Percentiles rank a stretch among this genome's conserved stretches.
phyloP scores from a whole-genome alignment of 2,888 invertebrate species.

The Drosophila maculinotata region DNA sequence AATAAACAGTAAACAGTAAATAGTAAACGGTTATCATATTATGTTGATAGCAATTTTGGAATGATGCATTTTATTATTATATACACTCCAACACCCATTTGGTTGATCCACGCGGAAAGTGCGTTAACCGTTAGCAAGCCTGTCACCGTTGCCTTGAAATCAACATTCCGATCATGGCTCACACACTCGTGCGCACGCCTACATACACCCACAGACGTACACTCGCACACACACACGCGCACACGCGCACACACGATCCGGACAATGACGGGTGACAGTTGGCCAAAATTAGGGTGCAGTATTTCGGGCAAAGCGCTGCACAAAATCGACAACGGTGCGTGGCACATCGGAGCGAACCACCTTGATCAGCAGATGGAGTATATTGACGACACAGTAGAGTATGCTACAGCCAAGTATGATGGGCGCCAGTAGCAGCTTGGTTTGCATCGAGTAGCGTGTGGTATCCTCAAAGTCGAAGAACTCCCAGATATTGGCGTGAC shows the following conservation, averaged over 20 bases:
- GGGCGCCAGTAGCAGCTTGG: slow-evolving; percentile 72
- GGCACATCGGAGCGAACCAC: slow-evolving; percentile 67
- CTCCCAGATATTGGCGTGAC: slow-evolving; percentile 63
- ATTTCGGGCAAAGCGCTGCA: slow-evolving; percentile 40
- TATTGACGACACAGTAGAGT: slow-evolving; percentile 59
- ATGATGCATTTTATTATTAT: neutral
- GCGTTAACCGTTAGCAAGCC: slow-evolving; percentile 8
- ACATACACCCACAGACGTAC: neutral
- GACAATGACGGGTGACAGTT: too few relatives aligned
- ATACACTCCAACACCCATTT: slow-evolving; percentile 4
- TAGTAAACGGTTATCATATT: slow-evolving; percentile 1
- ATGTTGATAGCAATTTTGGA: slow-evolving; percentile 2
- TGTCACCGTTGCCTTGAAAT: too few relatives aligned
- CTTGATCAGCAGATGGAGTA: slow-evolving; percentile 57
- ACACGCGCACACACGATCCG: neutral
- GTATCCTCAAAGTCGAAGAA: slow-evolving; percentile 72
- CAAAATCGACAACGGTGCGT: slow-evolving; percentile 53
- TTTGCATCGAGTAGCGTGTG: slow-evolving; percentile 52
- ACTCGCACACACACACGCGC: neutral
- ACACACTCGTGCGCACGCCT: neutral
- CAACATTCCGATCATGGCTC: too few relatives aligned
- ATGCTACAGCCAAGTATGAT: slow-evolving; percentile 58
- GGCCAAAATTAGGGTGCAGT: slow-evolving; percentile 10
- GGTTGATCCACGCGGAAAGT: neutral
- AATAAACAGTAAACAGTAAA: neutral